Evolutionary conservation across 2,888 invertebrate species (phyloP).

Genomic region (Synergus laeviventris): DNA sequence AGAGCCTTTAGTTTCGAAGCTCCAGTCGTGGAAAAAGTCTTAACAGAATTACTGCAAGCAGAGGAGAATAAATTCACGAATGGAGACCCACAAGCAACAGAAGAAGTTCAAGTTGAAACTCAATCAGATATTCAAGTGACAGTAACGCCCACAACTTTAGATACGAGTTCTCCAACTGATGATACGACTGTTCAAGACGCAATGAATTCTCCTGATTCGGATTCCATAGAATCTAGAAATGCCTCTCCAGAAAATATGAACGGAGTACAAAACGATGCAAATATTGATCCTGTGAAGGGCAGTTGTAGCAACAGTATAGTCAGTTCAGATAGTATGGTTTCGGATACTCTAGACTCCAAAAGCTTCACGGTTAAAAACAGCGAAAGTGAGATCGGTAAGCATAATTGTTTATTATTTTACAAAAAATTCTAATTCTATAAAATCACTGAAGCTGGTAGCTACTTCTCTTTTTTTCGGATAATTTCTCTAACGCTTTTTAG

Average conservation of each 20-base stretch:
- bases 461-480: conserved; percentile 54
- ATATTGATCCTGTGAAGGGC: conserved; percentile 48
- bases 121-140: conserved; percentile 65
- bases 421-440: not conserved
- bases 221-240: conserved; percentile 64
- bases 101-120: conserved; percentile 59
- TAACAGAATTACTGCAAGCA: conserved; percentile 51
- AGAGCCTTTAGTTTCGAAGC: conserved; percentile 65
- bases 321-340: conserved; percentile 68
- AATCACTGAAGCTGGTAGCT: not conserved
- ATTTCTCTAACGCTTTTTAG: conserved; percentile 67
- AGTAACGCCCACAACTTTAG: conserved; percentile 65
- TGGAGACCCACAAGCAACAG: conserved; percentile 56
- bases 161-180: conserved; percentile 70
- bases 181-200: conserved; percentile 71
- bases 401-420: not conserved
- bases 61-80: conserved; percentile 49
- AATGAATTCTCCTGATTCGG: conserved; percentile 71
- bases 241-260: conserved; percentile 59
- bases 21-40: conserved; percentile 49
- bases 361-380: conserved; percentile 67
- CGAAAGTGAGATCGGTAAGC: conserved; percentile 72
- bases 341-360: conserved; percentile 67
- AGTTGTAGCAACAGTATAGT: conserved; percentile 70
- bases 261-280: conserved; percentile 53